Conservation (phyloP, 2,797 vertebrate species). For the Aplochiton taeniatus region DNA sequence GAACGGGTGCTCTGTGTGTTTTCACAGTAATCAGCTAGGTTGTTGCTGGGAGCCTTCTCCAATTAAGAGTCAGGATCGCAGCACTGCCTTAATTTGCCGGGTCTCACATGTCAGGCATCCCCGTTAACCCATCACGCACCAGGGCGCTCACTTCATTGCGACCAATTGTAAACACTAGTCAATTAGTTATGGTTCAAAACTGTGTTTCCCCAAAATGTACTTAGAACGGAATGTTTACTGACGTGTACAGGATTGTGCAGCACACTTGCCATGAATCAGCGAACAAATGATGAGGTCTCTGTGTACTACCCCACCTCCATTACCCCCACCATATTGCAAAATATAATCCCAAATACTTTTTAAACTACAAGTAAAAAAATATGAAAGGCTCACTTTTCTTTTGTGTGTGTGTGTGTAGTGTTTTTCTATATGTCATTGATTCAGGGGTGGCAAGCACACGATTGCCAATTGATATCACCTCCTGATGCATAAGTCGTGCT, state of each 20-base stretch:
- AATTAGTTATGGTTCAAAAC: conserved; percentile 39
- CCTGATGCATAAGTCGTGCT: no score
- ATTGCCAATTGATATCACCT: no score
- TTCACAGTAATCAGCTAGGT: conserved; percentile 36
- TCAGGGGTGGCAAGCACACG: no score
- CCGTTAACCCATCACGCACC: conserved; percentile 10
- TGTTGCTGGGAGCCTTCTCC: conserved; percentile 31
- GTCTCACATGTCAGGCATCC: conserved; percentile 20
- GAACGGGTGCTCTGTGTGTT: conserved; percentile 19
- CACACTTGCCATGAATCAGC: background rate
- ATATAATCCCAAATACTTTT: no score
- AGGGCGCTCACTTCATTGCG: conserved; percentile 25
- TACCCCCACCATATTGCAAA: background rate
- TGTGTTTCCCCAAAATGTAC: conserved; percentile 24
- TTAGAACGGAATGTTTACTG: conserved; percentile 25
- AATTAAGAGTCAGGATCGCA: conserved; percentile 33
- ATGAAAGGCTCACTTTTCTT: no score
- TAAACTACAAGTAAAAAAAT: no score
- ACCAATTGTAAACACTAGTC: conserved; percentile 18
- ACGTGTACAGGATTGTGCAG: background rate
- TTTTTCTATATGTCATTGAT: no score
- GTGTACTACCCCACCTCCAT: background rate
- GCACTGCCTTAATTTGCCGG: conserved; percentile 27
- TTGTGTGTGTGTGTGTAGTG: no score
- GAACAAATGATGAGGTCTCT: conserved; percentile 12